These are phyloP conservation scores for Semicossyphus pulcher DNA, from an alignment of 2,113 vertebrate genomes.

Conservation along the genomic window DNA sequence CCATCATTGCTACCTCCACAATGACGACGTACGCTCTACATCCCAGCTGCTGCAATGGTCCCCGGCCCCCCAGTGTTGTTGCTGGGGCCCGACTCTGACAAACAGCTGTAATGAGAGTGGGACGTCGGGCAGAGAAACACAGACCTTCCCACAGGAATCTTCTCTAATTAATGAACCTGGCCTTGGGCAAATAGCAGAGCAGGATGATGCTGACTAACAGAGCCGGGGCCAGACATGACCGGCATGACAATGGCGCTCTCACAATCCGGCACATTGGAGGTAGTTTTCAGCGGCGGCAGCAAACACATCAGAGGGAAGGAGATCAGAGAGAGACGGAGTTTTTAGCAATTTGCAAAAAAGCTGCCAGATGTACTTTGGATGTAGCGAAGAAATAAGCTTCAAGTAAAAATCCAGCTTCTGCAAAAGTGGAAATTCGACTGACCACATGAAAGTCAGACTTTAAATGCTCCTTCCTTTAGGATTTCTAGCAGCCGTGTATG, in stretches of 20 bases:
- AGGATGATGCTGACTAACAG: conserved; percentile 70
- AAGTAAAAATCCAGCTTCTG: conserved; percentile 23
- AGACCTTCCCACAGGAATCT: conserved; percentile 76
- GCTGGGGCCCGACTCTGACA: conserved; percentile 65
- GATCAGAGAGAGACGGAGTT: conserved; percentile 39
- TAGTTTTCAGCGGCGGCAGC: conserved; percentile 34
- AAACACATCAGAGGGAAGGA: conserved; percentile 13
- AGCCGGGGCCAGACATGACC: conserved; percentile 68
- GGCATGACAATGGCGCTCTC: conserved; percentile 62
- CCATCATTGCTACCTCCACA: conserved; percentile 15
- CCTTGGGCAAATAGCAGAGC: conserved; percentile 79
- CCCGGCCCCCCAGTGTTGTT: conserved; percentile 63
- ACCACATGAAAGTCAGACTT: conserved; percentile 32
- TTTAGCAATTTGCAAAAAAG: conserved; percentile 41
- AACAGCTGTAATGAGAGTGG: conserved; percentile 80
- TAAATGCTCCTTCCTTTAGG: conserved; percentile 6
- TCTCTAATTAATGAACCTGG: conserved; percentile 86
- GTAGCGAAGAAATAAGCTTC: conserved; percentile 19
- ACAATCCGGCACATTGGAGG: conserved; percentile 42
- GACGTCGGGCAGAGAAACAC: conserved; percentile 72
- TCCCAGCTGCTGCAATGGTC: conserved; percentile 51
- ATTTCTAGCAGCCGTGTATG: conserved; percentile 8
- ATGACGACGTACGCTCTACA: conserved; percentile 37
- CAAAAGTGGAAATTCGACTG: conserved; percentile 27
- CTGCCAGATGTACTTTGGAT: conserved; percentile 29